Percentiles rank a stretch among this genome's conserved stretches.
Evolutionary conservation across 2,888 invertebrate species (phyloP).

Genomic region (Tinea semifulvella): DNA sequence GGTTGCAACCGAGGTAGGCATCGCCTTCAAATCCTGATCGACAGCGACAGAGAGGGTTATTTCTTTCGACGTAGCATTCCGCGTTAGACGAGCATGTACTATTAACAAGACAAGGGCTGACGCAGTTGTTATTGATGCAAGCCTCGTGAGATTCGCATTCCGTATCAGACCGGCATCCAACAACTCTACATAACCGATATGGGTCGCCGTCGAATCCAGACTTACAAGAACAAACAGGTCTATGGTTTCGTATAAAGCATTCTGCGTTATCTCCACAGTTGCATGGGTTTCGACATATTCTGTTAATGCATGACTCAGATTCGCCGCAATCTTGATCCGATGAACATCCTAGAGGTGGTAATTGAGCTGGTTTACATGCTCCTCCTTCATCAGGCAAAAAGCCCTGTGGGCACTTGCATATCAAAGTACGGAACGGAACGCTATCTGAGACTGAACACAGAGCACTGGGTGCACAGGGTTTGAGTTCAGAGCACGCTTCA

Average conservation of each 20-base stretch:
- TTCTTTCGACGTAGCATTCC: slow-evolving; percentile 80
- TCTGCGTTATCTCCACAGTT: slow-evolving; percentile 86
- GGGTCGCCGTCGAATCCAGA: slow-evolving; percentile 89
- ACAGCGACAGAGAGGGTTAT: slow-evolving; percentile 81
- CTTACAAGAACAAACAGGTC: slow-evolving; percentile 86
- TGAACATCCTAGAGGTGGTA: slow-evolving; percentile 79
- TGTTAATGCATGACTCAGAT: slow-evolving; percentile 84
- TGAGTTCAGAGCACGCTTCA: slow-evolving; percentile 79
- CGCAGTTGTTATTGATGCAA: slow-evolving; percentile 85
- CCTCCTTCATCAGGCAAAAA: slow-evolving; percentile 84
- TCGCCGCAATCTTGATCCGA: slow-evolving; percentile 81
- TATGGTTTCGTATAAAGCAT: slow-evolving; percentile 83
- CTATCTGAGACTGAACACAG: slow-evolving; percentile 86
- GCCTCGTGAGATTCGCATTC: slow-evolving; percentile 86
- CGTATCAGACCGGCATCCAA: slow-evolving; percentile 83
- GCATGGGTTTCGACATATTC: slow-evolving; percentile 88
- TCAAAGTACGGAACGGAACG: slow-evolving; percentile 85
- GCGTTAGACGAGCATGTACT: slow-evolving; percentile 85
- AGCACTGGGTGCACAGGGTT: slow-evolving; percentile 79
- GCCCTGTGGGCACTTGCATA: slow-evolving; percentile 87
- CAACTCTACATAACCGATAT: slow-evolving; percentile 78
- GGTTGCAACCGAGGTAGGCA: slow-evolving; percentile 75
- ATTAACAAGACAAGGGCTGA: slow-evolving; percentile 84
- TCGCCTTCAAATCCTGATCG: slow-evolving; percentile 83
- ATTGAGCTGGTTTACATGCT: slow-evolving; percentile 76